Evolutionary conservation across 2,113 vertebrate species (phyloP), one percentile per base, ranked within the genome.

Genomic region (Austrofundulus limnaeus): DNA sequence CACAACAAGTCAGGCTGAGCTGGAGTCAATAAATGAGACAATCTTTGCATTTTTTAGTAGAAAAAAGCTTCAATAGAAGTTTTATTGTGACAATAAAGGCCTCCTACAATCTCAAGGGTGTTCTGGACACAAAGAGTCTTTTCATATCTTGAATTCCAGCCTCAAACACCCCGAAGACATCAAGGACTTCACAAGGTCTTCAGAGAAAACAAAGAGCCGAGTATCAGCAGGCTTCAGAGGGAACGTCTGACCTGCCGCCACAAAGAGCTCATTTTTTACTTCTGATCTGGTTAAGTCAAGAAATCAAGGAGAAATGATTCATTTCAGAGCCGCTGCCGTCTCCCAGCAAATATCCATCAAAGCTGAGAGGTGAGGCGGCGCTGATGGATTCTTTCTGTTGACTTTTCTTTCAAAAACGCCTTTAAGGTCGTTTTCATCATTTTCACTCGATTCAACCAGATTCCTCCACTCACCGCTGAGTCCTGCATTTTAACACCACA

Each of bases 271-370:
- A n/a, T 83, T 67, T 80, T 77, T 75, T 66, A 62, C 54, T 54
- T 9, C 17, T 39, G 71, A 78, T 77, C 72, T 65, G 60, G 60
- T 75, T 56, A 51, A 67, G 82, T 87, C 80, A 58, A 70, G 64
- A 77, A 81, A 81, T 77, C 77, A 85, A 84, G 78, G 81, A 69
- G 69, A 82, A 55, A 50, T 42, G 58, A 42, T 81, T 79, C 51
- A 47, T 83, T 73, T 51, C 0, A 2, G 49, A 68, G 55, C 47
- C 17, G 50, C 61, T 12, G 65, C 56, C 2, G 38, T 23, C 68
- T 72, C 19, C 45, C 19, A 48, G 4, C 11, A 70, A 71, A 54
- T 61, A 83, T 83, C 75, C 74, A 63, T 81, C 85, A 82, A 46
- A 2, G 3, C 25, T 46, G 47, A 50, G 59, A 66, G 63, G 45